Percentiles rank a stretch among this genome's conserved stretches.
Evolutionary conservation across 1,140 invertebrate genomes (phyloP).

Genomic region (Chironomus striatipennis): DNA sequence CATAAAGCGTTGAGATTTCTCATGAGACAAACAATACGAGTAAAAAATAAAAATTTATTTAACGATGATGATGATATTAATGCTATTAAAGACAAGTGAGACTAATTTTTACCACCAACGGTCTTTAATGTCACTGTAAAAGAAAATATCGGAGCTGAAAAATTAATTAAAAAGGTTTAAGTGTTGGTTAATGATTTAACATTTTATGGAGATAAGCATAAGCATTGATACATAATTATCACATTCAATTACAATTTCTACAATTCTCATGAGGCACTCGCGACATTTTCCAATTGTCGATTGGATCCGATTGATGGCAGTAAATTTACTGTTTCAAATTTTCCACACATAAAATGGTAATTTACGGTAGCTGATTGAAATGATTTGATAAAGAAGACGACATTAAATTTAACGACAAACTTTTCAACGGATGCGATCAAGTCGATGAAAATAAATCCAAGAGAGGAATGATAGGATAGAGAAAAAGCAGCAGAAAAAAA

Average conservation of each 20-base stretch:
- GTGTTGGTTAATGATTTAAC: not conserved
- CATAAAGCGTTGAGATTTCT: too few species aligned
- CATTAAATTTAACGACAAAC: too few species aligned
- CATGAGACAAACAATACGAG: too few species aligned
- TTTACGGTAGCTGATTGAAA: not conserved
- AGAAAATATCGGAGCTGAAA: not conserved
- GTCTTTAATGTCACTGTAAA: not conserved
- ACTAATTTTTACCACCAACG: not conserved
- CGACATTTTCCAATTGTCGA: not conserved
- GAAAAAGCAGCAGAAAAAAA: not conserved
- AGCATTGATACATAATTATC: too few species aligned
- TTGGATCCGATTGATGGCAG: not conserved
- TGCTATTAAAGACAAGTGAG: too few species aligned
- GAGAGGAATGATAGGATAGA: not conserved
- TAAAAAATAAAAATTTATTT: too few species aligned
- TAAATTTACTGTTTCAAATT: not conserved
- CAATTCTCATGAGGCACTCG: not conserved
- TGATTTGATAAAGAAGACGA: not conserved
- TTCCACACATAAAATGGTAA: not conserved
- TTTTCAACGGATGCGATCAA: too few species aligned
- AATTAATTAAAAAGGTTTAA: too few species aligned
- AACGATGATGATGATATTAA: too few species aligned
- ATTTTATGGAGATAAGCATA: too few species aligned
- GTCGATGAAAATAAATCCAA: too few species aligned
- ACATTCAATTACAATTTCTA: not conserved